Evolutionary conservation across 2,113 vertebrate genomes (phyloP).

Genomic region (Helogale parvula): DNA sequence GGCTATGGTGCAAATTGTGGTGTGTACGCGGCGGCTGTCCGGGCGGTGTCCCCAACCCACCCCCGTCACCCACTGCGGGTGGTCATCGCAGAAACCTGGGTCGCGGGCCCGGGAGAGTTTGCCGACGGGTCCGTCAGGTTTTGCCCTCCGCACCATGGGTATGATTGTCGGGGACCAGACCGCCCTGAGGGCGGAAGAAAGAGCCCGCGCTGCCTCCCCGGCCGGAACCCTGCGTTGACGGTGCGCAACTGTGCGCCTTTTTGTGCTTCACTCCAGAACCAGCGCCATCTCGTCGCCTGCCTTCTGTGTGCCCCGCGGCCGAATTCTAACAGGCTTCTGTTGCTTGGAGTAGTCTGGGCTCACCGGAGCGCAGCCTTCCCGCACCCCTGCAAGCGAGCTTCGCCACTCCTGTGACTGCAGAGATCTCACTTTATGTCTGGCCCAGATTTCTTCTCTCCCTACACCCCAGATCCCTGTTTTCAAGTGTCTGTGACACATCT

Average conservation of each 20-base stretch:
- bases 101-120: not conserved
- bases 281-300: not conserved
- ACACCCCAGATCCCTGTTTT: not conserved
- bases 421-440: not conserved
- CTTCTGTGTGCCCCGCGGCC: not conserved
- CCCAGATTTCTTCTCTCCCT: not conserved
- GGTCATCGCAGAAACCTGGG: not conserved
- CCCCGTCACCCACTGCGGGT: rapidly evolving
- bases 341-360: not conserved
- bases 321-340: not conserved
- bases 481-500: not conserved
- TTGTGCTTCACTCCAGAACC: not conserved
- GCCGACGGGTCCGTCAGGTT: not conserved
- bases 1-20: rapidly evolving
- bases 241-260: not conserved
- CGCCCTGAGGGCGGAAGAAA: not conserved
- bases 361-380: not conserved
- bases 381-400: not conserved
- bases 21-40: rapidly evolving
- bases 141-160: not conserved
- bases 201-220: not conserved
- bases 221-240: not conserved
- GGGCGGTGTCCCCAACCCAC: rapidly evolving
- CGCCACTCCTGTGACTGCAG: not conserved
- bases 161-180: not conserved